Conservation (phyloP, 2,113 vertebrate genomes). For the Oryzias celebensis region DNA sequence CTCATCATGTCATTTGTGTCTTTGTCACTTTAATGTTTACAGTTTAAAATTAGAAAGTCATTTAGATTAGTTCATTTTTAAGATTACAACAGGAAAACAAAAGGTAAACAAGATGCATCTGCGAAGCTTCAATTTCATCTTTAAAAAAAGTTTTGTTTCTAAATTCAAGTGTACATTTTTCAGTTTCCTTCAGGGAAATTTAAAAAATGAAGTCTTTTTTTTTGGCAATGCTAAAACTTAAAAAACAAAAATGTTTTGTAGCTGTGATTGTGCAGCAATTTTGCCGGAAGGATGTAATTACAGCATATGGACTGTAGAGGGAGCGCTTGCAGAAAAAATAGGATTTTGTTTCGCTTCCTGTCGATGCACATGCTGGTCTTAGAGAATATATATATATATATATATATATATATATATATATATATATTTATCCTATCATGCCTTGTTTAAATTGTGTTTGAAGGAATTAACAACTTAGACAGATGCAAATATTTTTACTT, state of each 20-base stretch:
- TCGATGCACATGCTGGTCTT: not conserved
- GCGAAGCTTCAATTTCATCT: not conserved
- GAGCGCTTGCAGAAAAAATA: conserved; percentile 13
- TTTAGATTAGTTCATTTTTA: conserved; percentile 9
- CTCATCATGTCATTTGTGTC: conserved; percentile 17
- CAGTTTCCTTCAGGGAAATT: too few relatives aligned
- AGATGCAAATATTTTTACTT: too few relatives aligned
- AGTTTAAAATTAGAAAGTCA: conserved; percentile 20
- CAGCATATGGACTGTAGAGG: conserved; percentile 13
- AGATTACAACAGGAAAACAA: conserved; percentile 2
- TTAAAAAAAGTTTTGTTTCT: not conserved
- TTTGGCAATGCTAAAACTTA: too few relatives aligned
- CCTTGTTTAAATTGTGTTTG: too few relatives aligned
- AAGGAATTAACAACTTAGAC: too few relatives aligned
- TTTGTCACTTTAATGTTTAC: conserved; percentile 19
- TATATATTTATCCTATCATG: too few relatives aligned
- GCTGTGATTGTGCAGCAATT: not conserved
- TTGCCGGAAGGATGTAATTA: conserved; percentile 11
- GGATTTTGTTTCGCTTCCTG: not conserved
- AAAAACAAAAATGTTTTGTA: too few relatives aligned
- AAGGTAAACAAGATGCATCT: not conserved
- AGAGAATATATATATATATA: too few relatives aligned
- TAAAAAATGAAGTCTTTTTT: too few relatives aligned
- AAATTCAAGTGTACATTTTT: too few relatives aligned
- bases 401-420: too few relatives aligned